phyloP scores from a whole-genome alignment of 2,797 vertebrate species.

The Erethizon dorsatum region DNA sequence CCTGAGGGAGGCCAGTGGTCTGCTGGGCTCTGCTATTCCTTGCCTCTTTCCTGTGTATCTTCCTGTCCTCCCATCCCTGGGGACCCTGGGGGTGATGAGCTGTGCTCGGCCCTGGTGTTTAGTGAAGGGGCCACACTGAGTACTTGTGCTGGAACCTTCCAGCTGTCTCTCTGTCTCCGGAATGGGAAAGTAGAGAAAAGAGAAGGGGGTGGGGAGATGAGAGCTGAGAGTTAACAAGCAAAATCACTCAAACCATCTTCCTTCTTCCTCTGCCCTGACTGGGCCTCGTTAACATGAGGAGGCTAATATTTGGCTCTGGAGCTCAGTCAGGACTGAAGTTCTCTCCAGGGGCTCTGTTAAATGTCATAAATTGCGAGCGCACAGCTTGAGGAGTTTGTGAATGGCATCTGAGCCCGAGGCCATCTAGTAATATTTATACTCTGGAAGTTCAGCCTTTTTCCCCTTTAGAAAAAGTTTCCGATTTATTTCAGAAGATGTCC shows the following conservation, averaged over 20 bases:
- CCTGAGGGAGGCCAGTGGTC: background rate
- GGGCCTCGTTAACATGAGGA: conserved; percentile 82
- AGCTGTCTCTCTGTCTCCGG: conserved; percentile 17
- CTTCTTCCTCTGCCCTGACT: conserved; percentile 61
- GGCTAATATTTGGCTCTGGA: conserved; percentile 78
- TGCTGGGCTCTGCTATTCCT: fast-evolving
- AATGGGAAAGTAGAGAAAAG: background rate
- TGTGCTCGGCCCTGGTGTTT: too few species aligned
- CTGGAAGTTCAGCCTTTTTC: conserved; percentile 72
- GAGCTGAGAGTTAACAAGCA: conserved; percentile 79
- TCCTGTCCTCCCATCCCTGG: background rate
- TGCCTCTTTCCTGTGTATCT: too few species aligned
- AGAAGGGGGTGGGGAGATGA: background rate
- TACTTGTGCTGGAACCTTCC: background rate
- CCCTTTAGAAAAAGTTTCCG: conserved; percentile 80
- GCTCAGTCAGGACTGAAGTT: conserved; percentile 67
- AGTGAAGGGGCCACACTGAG: background rate
- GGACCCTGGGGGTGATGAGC: background rate
- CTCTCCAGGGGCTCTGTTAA: conserved; percentile 84
- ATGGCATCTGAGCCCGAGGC: conserved; percentile 65
- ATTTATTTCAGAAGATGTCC: conserved; percentile 81
- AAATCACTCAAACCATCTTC: conserved; percentile 77
- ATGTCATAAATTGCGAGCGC: conserved; percentile 72
- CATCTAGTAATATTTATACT: conserved; percentile 77
- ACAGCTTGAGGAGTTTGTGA: conserved; percentile 82